Evolutionary conservation across 2,113 vertebrate species (phyloP).

Genomic region (Ammodytes dubius): DNA sequence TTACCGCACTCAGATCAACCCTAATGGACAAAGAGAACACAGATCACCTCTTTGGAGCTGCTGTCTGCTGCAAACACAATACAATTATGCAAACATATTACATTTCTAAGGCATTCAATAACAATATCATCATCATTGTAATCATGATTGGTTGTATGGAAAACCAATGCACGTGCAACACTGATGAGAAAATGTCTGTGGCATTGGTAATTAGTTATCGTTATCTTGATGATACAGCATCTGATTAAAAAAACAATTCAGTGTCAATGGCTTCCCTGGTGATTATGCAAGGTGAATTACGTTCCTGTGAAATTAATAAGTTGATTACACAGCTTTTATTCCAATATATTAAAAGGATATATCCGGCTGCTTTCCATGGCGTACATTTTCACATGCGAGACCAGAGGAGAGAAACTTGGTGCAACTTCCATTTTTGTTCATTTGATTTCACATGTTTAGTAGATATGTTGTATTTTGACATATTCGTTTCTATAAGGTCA

Average conservation of each 20-base stretch:
- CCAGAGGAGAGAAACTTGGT: not conserved
- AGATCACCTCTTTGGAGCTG: slow-evolving; percentile 28
- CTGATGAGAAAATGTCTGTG: slow-evolving; percentile 68
- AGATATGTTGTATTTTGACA: not conserved
- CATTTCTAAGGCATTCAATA: slow-evolving; percentile 53
- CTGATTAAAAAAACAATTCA: slow-evolving; percentile 72
- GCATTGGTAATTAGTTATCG: slow-evolving; percentile 72
- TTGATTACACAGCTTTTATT: slow-evolving; percentile 63
- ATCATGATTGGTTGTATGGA: slow-evolving; percentile 46
- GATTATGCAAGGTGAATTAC: slow-evolving; percentile 57
- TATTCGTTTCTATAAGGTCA: not conserved
- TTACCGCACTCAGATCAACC: no score
- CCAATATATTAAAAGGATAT: slow-evolving; percentile 40
- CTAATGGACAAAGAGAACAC: slow-evolving; percentile 7
- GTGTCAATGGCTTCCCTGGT: slow-evolving; percentile 59
- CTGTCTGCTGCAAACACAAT: not conserved
- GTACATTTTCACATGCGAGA: slow-evolving; percentile 26
- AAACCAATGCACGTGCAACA: slow-evolving; percentile 62
- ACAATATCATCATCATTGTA: slow-evolving; percentile 48
- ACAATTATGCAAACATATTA: slow-evolving; percentile 28
- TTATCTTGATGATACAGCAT: slow-evolving; percentile 66
- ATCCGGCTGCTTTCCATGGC: slow-evolving; percentile 15
- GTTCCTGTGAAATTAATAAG: slow-evolving; percentile 57
- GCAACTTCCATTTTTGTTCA: not conserved
- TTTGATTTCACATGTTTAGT: not conserved